A percentile compares a stretch with the other conserved stretches of the same genome.
phyloP scores from a whole-genome alignment of 1,140 invertebrate species.

The Euglossa dilemma region DNA sequence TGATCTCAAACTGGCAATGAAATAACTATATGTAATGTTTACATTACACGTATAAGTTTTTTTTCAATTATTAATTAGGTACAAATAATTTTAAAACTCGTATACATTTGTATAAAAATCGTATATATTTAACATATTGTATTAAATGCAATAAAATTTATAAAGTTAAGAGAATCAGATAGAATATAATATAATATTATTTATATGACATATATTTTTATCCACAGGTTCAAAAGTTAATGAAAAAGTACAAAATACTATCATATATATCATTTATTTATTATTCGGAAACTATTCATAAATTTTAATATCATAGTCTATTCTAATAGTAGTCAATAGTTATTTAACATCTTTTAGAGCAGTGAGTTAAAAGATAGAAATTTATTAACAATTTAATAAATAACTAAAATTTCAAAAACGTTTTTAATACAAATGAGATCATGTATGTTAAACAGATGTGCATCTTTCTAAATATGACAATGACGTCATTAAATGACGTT shows the following conservation, averaged over 20 bases:
- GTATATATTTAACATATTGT: not conserved
- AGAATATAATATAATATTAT: not conserved
- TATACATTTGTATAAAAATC: not conserved
- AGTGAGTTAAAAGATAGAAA: not conserved
- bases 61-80: not conserved
- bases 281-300: not conserved
- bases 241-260: not conserved
- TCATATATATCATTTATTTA: not conserved
- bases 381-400: not conserved
- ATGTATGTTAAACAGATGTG: not conserved
- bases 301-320: not conserved
- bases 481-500: conserved; percentile 47
- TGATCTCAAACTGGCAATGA: not conserved
- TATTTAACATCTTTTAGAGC: not conserved
- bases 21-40: not conserved
- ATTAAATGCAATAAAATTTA: not conserved
- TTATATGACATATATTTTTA: not conserved
- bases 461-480: conserved; percentile 17
- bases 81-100: not conserved
- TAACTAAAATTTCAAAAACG: not conserved
- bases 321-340: not conserved
- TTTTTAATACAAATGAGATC: not conserved
- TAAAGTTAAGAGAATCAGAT: not conserved
- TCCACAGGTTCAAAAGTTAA: not conserved
- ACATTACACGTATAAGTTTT: not conserved